phyloP scores from a whole-genome alignment of 2,797 vertebrate genomes.

The Sebastes nivosus region DNA sequence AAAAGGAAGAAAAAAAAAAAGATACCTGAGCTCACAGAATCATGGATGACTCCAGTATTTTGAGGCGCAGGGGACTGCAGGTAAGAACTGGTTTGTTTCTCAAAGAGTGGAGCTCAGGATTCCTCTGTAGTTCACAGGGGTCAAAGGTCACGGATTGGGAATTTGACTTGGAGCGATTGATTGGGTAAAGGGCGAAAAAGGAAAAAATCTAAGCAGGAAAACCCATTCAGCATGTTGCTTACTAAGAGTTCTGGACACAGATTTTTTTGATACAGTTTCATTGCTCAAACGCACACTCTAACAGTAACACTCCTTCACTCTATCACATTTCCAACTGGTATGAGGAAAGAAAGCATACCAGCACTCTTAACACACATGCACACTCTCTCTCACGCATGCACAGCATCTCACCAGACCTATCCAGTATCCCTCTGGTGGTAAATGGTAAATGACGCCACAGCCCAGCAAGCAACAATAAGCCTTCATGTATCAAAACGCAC shows the following conservation, averaged over 20 bases:
- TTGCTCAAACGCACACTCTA: background rate
- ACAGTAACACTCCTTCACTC: background rate
- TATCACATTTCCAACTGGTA: background rate
- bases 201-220: background rate
- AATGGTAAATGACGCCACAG: conserved; percentile 4
- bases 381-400: background rate
- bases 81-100: conserved; percentile 39
- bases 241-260: background rate
- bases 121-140: background rate
- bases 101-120: background rate
- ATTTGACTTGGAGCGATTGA: background rate
- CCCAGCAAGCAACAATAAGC: background rate
- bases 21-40: background rate
- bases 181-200: background rate
- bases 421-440: conserved; percentile 11
- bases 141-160: conserved; percentile 8
- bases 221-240: background rate
- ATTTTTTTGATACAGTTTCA: background rate
- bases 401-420: background rate
- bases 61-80: conserved; percentile 73
- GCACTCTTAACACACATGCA: background rate
- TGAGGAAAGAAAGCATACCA: background rate
- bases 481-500: background rate
- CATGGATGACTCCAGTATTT: conserved; percentile 77
- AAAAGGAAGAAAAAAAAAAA: background rate